A percentile compares a stretch with the other conserved stretches of the same genome.
Evolutionary conservation across 2,113 vertebrate genomes (phyloP).

Genomic region (Gracilinanus agilis): DNA sequence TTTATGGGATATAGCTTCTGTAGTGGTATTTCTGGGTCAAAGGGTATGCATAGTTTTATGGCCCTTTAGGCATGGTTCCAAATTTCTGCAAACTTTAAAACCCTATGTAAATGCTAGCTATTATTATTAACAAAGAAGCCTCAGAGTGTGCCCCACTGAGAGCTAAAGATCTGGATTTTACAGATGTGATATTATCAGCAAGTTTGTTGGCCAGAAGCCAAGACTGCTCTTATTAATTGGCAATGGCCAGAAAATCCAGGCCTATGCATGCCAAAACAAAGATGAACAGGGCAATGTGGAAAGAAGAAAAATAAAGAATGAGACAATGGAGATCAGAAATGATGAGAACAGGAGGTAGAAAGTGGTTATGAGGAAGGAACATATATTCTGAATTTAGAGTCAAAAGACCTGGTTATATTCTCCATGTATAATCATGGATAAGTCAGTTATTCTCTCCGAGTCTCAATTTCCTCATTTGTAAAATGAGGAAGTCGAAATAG

Average conservation of each 20-base stretch:
- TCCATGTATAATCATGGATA: not conserved
- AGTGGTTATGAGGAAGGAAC: not conserved
- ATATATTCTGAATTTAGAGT: not conserved
- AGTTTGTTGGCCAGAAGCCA: not conserved
- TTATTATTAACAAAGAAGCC: not conserved
- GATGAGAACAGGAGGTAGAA: not conserved
- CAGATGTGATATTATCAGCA: not conserved
- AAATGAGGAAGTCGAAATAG: not conserved
- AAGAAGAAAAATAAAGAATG: not conserved
- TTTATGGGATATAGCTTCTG: too few relatives aligned
- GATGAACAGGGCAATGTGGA: not conserved
- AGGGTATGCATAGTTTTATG: too few relatives aligned
- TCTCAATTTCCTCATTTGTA: not conserved
- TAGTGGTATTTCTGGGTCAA: too few relatives aligned
- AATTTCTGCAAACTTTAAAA: not conserved
- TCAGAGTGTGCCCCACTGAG: not conserved
- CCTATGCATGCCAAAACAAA: not conserved
- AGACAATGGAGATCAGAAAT: not conserved
- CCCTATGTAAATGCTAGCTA: not conserved
- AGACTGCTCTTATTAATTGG: not conserved
- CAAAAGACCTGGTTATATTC: not conserved
- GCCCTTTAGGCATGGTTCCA: too few relatives aligned
- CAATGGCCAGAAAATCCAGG: not conserved
- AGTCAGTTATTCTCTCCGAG: not conserved
- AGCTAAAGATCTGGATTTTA: not conserved